Conservation (phyloP, 2,797 vertebrate species). For the Austrolebias charrua region DNA sequence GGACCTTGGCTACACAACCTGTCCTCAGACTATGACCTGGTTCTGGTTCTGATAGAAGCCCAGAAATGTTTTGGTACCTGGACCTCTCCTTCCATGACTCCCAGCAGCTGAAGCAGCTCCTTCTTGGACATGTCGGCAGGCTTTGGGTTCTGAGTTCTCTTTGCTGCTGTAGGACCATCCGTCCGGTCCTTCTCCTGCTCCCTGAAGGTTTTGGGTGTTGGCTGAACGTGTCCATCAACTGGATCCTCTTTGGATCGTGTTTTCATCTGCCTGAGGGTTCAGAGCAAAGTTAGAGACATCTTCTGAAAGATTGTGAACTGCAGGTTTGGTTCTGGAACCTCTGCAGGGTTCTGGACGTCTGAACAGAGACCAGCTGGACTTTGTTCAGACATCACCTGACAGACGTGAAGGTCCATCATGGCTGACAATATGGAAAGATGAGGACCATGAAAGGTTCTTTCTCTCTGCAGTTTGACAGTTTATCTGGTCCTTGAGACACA, state of each 20-base stretch:
- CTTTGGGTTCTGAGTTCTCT: conserved; percentile 59
- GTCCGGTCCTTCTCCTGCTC: conserved; percentile 78
- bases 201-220: conserved; percentile 69
- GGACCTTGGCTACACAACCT: not conserved
- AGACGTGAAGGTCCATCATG: no score
- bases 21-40: no score
- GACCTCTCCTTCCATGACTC: conserved; percentile 96
- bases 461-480: no score
- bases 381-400: no score
- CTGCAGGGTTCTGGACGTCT: no score
- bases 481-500: no score
- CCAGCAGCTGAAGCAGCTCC: conserved; percentile 88
- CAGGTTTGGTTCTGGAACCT: no score
- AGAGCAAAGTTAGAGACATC: not conserved
- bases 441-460: no score
- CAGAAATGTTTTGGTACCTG: conserved; percentile 78
- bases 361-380: no score
- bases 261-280: conserved; percentile 67
- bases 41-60: not conserved
- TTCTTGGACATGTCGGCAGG: conserved; percentile 84
- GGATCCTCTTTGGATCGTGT: conserved; percentile 91
- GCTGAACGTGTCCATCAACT: conserved; percentile 77
- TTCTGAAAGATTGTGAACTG: no score
- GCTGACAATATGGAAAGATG: no score
- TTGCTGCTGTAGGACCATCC: conserved; percentile 39